Evolutionary conservation across 2,113 vertebrate species (phyloP).

Genomic region (Cyprinus carpio): DNA sequence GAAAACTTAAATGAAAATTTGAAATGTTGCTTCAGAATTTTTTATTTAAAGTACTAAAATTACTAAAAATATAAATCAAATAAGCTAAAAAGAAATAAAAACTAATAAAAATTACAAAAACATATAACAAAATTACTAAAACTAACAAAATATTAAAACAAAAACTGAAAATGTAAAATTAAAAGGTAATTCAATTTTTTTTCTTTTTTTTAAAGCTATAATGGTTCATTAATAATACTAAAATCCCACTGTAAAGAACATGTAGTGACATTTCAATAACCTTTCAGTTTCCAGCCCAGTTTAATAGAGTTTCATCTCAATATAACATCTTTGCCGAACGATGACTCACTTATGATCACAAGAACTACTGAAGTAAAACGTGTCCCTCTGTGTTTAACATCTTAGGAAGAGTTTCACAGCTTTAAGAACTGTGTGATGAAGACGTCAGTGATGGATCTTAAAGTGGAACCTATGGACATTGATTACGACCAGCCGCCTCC

Average conservation of each 20-base stretch:
- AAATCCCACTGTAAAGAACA: not conserved
- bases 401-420: not conserved
- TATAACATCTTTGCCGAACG: not conserved
- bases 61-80: too few relatives aligned
- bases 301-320: not conserved
- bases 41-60: too few relatives aligned
- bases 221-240: too few relatives aligned
- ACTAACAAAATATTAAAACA: too few relatives aligned
- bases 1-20: too few relatives aligned
- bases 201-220: too few relatives aligned
- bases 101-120: too few relatives aligned
- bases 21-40: too few relatives aligned
- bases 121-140: too few relatives aligned
- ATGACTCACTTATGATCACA: not conserved
- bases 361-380: not conserved
- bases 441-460: slow-evolving; percentile 84
- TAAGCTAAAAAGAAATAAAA: too few relatives aligned
- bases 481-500: slow-evolving; percentile 79
- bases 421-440: slow-evolving; percentile 13
- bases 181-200: too few relatives aligned
- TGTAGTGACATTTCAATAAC: not conserved
- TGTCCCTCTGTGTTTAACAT: not conserved
- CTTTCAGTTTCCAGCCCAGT: not conserved
- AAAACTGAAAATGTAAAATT: too few relatives aligned
- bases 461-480: slow-evolving; percentile 86